A percentile compares a stretch with the other conserved stretches of the same genome.
phyloP scores from a whole-genome alignment of 2,888 invertebrate genomes.

The Odontomyia ornata region DNA sequence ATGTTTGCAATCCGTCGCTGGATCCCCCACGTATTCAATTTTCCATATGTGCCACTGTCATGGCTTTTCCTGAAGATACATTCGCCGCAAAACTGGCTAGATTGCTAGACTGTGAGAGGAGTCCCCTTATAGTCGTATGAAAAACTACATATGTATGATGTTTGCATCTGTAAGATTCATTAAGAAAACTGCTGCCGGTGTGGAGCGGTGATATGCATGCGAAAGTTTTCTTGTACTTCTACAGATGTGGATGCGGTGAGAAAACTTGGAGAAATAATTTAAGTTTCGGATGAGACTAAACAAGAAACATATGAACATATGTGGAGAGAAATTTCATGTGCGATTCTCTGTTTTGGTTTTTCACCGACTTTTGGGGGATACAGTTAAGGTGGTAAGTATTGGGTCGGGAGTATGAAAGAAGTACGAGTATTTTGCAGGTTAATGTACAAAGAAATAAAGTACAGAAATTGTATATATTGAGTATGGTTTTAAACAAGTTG shows the following conservation, averaged over 20 bases:
- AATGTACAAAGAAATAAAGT: too few species aligned
- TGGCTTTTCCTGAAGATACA: background rate
- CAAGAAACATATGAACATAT: background rate
- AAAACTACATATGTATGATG: too few species aligned
- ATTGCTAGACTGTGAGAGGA: too few species aligned
- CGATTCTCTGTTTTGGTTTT: conserved; percentile 27
- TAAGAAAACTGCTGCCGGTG: too few species aligned
- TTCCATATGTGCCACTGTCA: conserved; percentile 5
- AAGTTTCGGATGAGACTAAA: background rate
- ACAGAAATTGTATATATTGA: too few species aligned
- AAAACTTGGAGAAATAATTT: too few species aligned
- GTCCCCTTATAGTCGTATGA: too few species aligned
- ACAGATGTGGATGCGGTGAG: too few species aligned
- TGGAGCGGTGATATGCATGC: background rate
- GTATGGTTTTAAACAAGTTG: too few species aligned
- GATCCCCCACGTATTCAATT: conserved; percentile 16
- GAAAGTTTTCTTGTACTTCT: background rate
- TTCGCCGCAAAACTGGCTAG: too few species aligned
- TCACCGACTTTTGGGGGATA: background rate
- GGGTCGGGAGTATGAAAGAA: background rate
- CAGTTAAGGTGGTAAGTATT: background rate
- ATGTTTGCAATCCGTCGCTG: too few species aligned
- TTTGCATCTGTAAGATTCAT: too few species aligned
- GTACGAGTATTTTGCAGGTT: background rate
- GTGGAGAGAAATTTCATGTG: background rate